phyloP scores from a whole-genome alignment of 2,113 vertebrate species.

The Dascyllus trimaculatus region DNA sequence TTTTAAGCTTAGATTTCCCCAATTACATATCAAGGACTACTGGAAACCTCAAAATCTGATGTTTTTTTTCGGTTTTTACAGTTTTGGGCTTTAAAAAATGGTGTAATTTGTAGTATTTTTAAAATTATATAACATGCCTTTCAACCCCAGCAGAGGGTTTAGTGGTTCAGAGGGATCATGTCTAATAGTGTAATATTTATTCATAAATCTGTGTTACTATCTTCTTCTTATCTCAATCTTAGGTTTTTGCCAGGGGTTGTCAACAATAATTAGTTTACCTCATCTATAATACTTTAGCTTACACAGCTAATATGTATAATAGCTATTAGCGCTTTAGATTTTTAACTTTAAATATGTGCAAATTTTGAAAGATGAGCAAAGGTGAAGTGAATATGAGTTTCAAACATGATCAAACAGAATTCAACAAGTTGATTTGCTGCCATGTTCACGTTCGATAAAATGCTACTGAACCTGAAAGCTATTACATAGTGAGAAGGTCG shows the following conservation, averaged over 20 bases:
- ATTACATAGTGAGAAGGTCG: slow-evolving; percentile 21
- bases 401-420: not conserved
- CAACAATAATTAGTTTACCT: not conserved
- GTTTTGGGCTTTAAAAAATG: no score
- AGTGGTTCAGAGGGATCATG: no score
- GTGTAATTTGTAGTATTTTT: no score
- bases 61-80: no score
- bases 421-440: not conserved
- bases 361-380: not conserved
- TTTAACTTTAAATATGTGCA: not conserved
- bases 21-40: no score
- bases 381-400: not conserved
- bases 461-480: not conserved
- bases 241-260: not conserved
- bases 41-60: no score
- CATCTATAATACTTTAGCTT: not conserved
- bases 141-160: no score
- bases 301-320: not conserved
- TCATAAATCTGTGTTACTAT: not conserved
- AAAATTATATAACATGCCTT: no score
- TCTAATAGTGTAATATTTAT: not conserved
- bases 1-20: no score
- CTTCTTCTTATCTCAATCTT: not conserved
- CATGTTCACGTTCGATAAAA: slow-evolving; percentile 14
- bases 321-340: not conserved